These are phyloP conservation scores for Sorex araneus DNA, from an alignment of 2,113 vertebrate species.

Conservation along the genomic window DNA sequence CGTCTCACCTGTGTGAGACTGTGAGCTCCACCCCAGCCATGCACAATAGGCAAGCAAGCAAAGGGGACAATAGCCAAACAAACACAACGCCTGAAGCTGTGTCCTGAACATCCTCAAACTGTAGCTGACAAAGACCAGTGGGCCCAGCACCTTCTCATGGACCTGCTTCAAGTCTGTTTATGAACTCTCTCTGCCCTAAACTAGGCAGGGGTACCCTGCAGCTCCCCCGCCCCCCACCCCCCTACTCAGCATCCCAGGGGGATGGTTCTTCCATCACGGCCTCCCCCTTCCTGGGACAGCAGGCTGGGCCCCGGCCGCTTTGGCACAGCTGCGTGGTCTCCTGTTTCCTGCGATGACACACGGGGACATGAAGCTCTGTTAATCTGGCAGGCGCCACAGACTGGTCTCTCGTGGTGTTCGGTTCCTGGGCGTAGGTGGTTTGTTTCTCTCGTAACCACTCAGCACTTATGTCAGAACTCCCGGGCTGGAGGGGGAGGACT, in stretches of 20 bases:
- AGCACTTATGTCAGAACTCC: background rate
- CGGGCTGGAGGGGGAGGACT: background rate
- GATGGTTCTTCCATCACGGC: background rate
- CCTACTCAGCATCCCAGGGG: background rate
- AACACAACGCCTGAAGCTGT: no score
- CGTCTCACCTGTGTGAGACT: no score
- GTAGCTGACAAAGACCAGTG: rapidly evolving
- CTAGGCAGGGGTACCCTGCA: no score
- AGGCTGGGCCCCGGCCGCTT: background rate
- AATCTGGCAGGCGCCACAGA: conserved; percentile 59
- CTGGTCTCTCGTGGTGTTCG: conserved; percentile 49
- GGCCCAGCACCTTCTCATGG: background rate
- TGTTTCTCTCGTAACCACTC: conserved; percentile 58
- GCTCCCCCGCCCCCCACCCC: background rate
- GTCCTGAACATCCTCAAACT: background rate
- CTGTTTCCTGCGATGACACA: conserved; percentile 66
- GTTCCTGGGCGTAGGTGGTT: conserved; percentile 64
- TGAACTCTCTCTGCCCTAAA: background rate
- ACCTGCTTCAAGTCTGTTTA: background rate
- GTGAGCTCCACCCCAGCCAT: no score
- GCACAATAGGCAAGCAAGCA: background rate
- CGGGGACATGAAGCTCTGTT: conserved; percentile 54
- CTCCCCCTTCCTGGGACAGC: background rate
- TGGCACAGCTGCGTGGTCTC: conserved; percentile 18
- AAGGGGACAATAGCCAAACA: background rate